phyloP scores from a whole-genome alignment of 2,113 vertebrate species.

The Alethe castanea region DNA sequence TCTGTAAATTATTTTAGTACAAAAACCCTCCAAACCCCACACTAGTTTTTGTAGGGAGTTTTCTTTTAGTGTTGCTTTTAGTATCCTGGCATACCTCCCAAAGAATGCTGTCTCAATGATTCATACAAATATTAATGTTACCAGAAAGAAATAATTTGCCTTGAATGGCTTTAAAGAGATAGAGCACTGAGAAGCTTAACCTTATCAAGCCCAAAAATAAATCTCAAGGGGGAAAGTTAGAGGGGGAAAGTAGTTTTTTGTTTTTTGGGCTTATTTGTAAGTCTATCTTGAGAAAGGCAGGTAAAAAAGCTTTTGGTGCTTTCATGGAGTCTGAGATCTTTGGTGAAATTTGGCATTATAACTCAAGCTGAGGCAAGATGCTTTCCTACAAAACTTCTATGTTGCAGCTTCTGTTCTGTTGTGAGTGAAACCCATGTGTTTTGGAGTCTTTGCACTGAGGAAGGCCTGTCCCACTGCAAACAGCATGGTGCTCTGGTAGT shows the following conservation, averaged over 20 bases:
- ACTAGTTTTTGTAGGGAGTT: not conserved
- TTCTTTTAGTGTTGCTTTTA: not conserved
- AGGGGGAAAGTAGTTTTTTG: not conserved
- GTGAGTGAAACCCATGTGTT: rapidly evolving
- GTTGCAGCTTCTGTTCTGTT: not conserved
- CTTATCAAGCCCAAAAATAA: not conserved
- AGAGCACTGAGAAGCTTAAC: not conserved
- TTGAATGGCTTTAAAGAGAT: not conserved
- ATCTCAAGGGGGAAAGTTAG: not conserved
- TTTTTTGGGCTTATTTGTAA: not conserved
- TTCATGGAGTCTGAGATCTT: rapidly evolving
- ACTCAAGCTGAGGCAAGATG: not conserved
- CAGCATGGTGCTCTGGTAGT: not conserved
- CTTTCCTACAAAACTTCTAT: rapidly evolving
- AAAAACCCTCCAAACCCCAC: rapidly evolving
- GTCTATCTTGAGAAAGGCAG: not conserved
- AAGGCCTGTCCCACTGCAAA: not conserved
- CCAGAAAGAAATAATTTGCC: not conserved
- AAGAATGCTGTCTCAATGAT: not conserved
- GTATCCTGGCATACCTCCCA: not conserved
- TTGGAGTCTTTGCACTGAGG: not conserved
- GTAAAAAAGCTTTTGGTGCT: not conserved
- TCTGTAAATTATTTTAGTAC: not conserved
- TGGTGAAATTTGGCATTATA: not conserved
- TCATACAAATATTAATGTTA: not conserved